Conservation (phyloP, 92 coral and sea anemone species). For the Paragorgia papillata region DNA sequence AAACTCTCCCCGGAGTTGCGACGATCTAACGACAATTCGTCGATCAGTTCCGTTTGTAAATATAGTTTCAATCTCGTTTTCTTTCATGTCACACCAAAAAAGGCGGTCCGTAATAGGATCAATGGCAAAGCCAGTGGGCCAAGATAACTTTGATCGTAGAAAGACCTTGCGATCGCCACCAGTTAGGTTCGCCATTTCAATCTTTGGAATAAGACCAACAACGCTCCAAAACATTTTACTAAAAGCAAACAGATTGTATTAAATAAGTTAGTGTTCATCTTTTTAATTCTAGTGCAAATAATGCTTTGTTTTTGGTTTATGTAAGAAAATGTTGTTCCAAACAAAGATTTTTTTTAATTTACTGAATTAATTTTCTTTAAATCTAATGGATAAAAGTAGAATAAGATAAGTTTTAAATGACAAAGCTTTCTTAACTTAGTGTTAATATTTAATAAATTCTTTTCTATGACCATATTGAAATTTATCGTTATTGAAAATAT, state of each 20-base stretch:
- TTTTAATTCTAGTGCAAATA: too few relatives aligned
- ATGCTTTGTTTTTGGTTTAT: too few relatives aligned
- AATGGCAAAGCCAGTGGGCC: slow-evolving; percentile 81
- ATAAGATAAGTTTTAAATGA: too few relatives aligned
- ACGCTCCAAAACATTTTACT: slow-evolving; percentile 89
- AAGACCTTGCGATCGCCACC: slow-evolving; percentile 68
- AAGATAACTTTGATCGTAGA: slow-evolving; percentile 57
- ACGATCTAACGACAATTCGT: slow-evolving; percentile 49
- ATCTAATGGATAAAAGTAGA: too few relatives aligned
- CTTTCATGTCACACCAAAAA: slow-evolving; percentile 84
- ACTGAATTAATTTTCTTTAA: too few relatives aligned
- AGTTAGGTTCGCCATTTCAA: slow-evolving; percentile 71
- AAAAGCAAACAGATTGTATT: neutral
- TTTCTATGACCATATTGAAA: too few relatives aligned
- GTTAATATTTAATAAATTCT: too few relatives aligned
- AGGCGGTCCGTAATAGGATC: slow-evolving; percentile 66
- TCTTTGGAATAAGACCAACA: slow-evolving; percentile 73
- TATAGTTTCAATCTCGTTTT: slow-evolving; percentile 62
- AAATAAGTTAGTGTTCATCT: too few relatives aligned
- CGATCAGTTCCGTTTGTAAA: slow-evolving; percentile 65
- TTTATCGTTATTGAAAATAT: too few relatives aligned
- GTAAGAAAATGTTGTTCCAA: too few relatives aligned
- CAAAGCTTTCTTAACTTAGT: too few relatives aligned
- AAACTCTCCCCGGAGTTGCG: slow-evolving; percentile 28
- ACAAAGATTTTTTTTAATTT: too few relatives aligned